Percentiles rank a stretch among this genome's conserved stretches.
phyloP scores from a whole-genome alignment of 2,797 vertebrate species.

The Manis crassicaudata region DNA sequence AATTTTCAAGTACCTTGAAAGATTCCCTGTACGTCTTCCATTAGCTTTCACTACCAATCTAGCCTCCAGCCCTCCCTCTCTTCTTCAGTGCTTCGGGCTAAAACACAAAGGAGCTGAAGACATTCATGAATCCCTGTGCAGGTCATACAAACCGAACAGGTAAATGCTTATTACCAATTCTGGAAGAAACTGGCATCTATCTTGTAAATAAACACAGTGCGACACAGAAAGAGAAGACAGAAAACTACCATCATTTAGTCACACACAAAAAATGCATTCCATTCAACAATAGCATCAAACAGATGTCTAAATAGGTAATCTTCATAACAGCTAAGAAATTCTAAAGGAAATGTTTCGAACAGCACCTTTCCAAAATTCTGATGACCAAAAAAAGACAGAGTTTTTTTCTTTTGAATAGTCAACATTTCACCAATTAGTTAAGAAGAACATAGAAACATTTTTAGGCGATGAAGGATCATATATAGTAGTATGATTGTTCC shows the following conservation, averaged over 20 bases:
- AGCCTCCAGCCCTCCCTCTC: not conserved
- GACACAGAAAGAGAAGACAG: not conserved
- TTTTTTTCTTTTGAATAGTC: not conserved
- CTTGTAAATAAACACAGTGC: not conserved
- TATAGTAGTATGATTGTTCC: not conserved
- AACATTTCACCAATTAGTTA: not conserved
- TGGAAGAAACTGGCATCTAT: not conserved
- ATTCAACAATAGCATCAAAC: not conserved
- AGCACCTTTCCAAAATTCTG: constrained; percentile 10
- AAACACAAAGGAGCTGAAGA: not conserved
- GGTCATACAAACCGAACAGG: not conserved
- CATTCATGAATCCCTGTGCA: not conserved
- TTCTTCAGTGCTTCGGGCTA: not conserved
- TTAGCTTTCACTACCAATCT: not conserved
- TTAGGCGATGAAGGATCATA: not conserved
- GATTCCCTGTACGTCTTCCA: not conserved
- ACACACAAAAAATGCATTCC: not conserved
- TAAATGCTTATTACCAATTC: not conserved
- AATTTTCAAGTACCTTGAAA: constrained; percentile 47
- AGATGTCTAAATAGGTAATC: not conserved
- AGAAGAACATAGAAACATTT: not conserved
- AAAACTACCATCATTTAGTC: not conserved
- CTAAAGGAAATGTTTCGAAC: constrained; percentile 2
- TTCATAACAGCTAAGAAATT: not conserved
- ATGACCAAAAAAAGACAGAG: not conserved